Evolutionary conservation across 2,113 vertebrate species (phyloP), one percentile per base, ranked within the genome.

Genomic region (Triplophysa siluroides): DNA sequence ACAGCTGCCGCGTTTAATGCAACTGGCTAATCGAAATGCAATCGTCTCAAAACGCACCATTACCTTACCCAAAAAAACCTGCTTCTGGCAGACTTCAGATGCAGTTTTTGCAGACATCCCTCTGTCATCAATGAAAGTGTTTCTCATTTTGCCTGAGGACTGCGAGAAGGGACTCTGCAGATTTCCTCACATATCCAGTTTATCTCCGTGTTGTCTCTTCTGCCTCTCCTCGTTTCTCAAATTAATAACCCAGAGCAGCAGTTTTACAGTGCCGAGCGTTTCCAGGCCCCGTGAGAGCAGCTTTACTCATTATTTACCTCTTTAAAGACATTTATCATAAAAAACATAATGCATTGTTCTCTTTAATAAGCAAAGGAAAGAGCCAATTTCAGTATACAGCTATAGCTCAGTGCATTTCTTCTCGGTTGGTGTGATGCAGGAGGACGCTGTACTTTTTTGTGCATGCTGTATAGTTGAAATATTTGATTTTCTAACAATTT

Each of bases 271-370:
- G 78, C 85, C 80, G 81, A 84, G 85, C 79, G 87, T 90, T 87
- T 85, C 85, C 72, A 89, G 80, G 69, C 6, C 70, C 61, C 26
- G 50, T 66, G 78, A 82, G 82, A 81, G 71, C 43, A 54, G 68
- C 83, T 64, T 84, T 81, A 66, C 80, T 87, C 83, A 86, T 90
- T 88, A 86, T 85, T 91, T 85, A 88, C 83, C 84, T 83, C 87
- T 91, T 89, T 85, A 68, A 83, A 88, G 87, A 86, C 86, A 87
- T 87, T 86, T 89, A 86, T 91, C 88, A 90, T 91, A 89, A 92
- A 92, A 90, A 1, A 70, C 89, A 88, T 88, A 84, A 86, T 83
- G 87, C 86, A 89, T 87, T 88, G 87, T 83, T 88, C 82, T 78
- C 72, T 84, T 64, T 77, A 62, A 77, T 62, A 54, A 29, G 38